A percentile compares a stretch with the other conserved stretches of the same genome.
Evolutionary conservation across 2,888 invertebrate species (phyloP).

Genomic region (Caenorhabditis macrosperma): DNA sequence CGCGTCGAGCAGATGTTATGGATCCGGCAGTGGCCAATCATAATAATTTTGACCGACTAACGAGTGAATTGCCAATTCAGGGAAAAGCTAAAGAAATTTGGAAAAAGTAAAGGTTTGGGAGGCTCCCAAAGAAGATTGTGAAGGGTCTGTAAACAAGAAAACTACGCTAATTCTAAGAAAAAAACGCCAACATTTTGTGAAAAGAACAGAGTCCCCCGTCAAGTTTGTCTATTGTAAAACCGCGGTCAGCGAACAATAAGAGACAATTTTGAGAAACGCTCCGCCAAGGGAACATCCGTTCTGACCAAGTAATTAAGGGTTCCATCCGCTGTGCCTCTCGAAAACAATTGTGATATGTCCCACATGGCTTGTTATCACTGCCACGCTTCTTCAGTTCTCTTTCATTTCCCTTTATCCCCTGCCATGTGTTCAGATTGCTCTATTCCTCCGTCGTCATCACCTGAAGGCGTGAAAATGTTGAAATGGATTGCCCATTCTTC

Average conservation of each 20-base stretch:
- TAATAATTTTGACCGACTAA: slow-evolving; percentile 5
- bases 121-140: neutral
- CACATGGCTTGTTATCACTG: neutral
- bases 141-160: no score
- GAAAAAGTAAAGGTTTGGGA: neutral
- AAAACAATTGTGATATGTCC: slow-evolving; percentile 2
- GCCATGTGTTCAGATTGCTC: no score
- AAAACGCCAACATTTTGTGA: no score
- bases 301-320: neutral
- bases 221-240: no score
- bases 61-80: neutral
- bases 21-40: slow-evolving; percentile 46
- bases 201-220: no score
- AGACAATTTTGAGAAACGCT: no score
- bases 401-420: neutral
- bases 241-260: no score
- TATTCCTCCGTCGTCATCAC: neutral
- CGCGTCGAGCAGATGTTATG: slow-evolving; percentile 46
- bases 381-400: neutral
- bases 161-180: no score
- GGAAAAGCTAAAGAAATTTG: neutral
- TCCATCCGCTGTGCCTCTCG: neutral
- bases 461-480: slow-evolving; percentile 7
- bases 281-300: slow-evolving; percentile 2
- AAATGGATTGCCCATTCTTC: slow-evolving; percentile 29